Evolutionary conservation across 2,888 invertebrate species (phyloP), one percentile per base, ranked within the genome.

Genomic region (Willowsia nigromaculata): DNA sequence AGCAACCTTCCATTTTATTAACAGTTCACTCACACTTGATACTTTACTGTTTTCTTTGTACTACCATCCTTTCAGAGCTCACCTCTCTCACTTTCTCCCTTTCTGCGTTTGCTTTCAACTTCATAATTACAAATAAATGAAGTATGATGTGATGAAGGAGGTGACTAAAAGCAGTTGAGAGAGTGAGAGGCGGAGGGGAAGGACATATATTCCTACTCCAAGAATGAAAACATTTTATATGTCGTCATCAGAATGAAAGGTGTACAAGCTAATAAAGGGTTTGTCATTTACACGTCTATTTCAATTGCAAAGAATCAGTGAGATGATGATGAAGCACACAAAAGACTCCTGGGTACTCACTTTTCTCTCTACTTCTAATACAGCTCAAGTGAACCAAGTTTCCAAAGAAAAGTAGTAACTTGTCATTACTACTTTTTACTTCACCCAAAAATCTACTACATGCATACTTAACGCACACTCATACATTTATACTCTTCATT

Each of bases 211-310:
- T 13, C 47, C 13, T 9, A 37, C n/a, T n/a, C n/a, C 37, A 68
- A 2, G 43, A 18, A 22, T 22, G 43, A 37, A 13, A 43, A 4
- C 1, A 74, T 40, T 74, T 11, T 43, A 11, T 40, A 53, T 18
- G 53, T 53, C 22, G 11, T 15, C 50, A 74, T 47, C 50, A 53
- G 33, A 53, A 56, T 50, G 53, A 53, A 53, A 53, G 53, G 78
- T 71, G 18, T 33, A 78, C n/a, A 81, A 27, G 81, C 37, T 81
- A 81, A 81, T 81, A 40, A 62, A 81, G n/a, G 43, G 37, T 81
- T 81, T 81, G 81, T 62, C 81, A 62, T 81, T 53, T 78, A 53
- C 53, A 78, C 33, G 78, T 53, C 62, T 81, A 25, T 62, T 37
- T 81, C 81, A 81, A 81, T 81, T 81, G 62, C 81, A 27, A 40